phyloP scores from a whole-genome alignment of 1,140 invertebrate species.

The Leptopilina boulardi region DNA sequence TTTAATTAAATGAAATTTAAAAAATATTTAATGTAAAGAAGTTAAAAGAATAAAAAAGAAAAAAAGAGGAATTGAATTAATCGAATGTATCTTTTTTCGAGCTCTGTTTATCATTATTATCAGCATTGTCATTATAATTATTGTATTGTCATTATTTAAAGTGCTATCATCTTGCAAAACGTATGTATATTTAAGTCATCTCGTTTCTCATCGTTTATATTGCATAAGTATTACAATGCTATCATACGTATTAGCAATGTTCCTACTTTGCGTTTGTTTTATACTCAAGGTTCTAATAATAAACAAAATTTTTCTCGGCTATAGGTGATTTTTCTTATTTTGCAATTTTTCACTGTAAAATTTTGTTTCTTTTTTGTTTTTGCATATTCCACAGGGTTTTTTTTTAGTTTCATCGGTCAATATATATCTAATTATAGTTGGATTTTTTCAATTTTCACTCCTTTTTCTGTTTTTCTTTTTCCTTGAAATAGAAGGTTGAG shows the following conservation, averaged over 20 bases:
- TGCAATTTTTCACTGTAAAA: not conserved
- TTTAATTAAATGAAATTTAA: not conserved
- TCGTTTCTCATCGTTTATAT: constrained; percentile 58
- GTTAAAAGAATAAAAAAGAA: not conserved
- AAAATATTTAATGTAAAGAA: not conserved
- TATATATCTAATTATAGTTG: too few relatives aligned
- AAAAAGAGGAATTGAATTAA: constrained; percentile 23
- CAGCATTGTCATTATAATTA: constrained; percentile 55
- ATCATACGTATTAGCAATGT: constrained; percentile 67
- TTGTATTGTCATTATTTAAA: constrained; percentile 52
- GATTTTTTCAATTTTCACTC: too few relatives aligned
- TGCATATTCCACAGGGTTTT: not conserved
- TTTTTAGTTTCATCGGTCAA: too few relatives aligned
- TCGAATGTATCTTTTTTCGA: not conserved
- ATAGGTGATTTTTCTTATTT: constrained; percentile 24
- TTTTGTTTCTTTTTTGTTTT: not conserved
- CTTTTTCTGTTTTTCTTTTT: too few relatives aligned
- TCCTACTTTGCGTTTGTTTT: constrained; percentile 69
- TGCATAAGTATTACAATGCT: constrained; percentile 60
- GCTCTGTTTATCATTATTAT: constrained; percentile 56
- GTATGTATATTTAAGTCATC: constrained; percentile 56
- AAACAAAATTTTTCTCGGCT: constrained; percentile 65
- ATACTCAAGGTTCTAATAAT: constrained; percentile 63
- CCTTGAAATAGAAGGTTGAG: too few relatives aligned
- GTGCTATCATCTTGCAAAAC: constrained; percentile 50